Base-by-base conservation (phyloP, 2,113 vertebrate genomes). In the Podarcis cretensis region DNA sequence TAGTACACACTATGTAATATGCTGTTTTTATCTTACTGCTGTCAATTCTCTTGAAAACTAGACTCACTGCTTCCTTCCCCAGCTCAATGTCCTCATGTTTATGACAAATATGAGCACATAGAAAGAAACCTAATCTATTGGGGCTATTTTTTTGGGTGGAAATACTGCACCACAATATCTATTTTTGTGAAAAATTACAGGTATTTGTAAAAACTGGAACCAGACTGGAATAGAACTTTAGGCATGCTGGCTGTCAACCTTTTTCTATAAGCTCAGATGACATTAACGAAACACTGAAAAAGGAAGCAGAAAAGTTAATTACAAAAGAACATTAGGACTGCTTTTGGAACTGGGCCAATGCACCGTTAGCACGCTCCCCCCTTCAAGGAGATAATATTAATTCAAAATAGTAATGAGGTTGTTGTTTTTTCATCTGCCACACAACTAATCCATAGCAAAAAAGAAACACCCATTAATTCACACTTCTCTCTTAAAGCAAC, bases 301-400 rank as follows among this genome's bases (percentile, higher is more conserved):
- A 92, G 79, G 73, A 90, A 87, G 75, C 57, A 37, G 59, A 86
- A 30, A 30, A 68, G 43, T 79, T 92, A 90, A 92, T 92, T 92
- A 94, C 81, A 83, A 92, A 84, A 73, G 68, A 91, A 87, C 18
- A 68, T 37, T 92, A 92, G 90, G 87, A 90, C 85, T 90, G 23
- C 13, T 83, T 92, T 90, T 94, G 90, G 90, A 92, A 95, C 91
- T 48, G 85, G 82, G 86, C 43, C 69, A 91, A 79, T 87, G 48
- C 32, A 68, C 40, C 66, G 23, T 35, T 87, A 90, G 85, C 73
- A 48, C 43, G 10, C 48, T 0, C 48, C 91, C 65, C 88, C 37
- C 76, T 91, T 95, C 87, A 85, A 87, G 79, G 93, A 92, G 82
- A 94, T 86, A 93, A 90, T 91, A 92, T 90, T 86, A 94, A 94